These are phyloP conservation scores for Aplocera efformata DNA, from an alignment of 2,888 invertebrate genomes.

Conservation along the genomic window DNA sequence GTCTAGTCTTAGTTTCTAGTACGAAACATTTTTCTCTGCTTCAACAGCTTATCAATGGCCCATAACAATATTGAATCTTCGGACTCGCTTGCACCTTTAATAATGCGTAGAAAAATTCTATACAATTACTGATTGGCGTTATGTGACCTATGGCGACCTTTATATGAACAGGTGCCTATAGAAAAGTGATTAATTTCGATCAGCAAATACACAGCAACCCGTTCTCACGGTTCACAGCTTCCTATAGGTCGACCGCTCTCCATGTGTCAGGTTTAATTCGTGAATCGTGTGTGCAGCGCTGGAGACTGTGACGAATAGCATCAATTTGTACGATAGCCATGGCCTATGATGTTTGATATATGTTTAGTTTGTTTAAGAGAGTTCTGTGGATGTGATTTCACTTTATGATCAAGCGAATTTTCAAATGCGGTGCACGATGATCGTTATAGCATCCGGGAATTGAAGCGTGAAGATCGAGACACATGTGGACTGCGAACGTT, in stretches of 20 bases:
- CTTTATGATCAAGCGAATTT: conserved; percentile 12
- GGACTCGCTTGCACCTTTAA: conserved; percentile 8
- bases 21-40: background rate
- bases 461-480: conserved; percentile 6
- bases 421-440: too few relatives aligned
- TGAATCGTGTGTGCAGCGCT: conserved; percentile 37
- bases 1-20: background rate
- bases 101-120: conserved; percentile 21
- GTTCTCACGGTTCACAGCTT: conserved; percentile 38
- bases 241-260: conserved; percentile 25
- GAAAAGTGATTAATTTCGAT: conserved; percentile 44
- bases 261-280: conserved; percentile 32
- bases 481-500: conserved; percentile 1
- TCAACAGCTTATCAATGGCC: too few relatives aligned
- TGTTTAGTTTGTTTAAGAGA: conserved; percentile 24
- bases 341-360: conserved; percentile 17
- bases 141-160: conserved; percentile 42
- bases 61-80: background rate
- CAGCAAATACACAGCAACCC: conserved; percentile 24
- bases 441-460: background rate
- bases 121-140: conserved; percentile 43
- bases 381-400: conserved; percentile 20
- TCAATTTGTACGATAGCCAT: conserved; percentile 21
- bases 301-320: conserved; percentile 38
- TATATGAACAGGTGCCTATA: conserved; percentile 38